A percentile compares a stretch with the other conserved stretches of the same genome.
These are phyloP conservation scores for Glaucomys volans DNA, from an alignment of 2,113 vertebrate genomes.

Conservation along the genomic window DNA sequence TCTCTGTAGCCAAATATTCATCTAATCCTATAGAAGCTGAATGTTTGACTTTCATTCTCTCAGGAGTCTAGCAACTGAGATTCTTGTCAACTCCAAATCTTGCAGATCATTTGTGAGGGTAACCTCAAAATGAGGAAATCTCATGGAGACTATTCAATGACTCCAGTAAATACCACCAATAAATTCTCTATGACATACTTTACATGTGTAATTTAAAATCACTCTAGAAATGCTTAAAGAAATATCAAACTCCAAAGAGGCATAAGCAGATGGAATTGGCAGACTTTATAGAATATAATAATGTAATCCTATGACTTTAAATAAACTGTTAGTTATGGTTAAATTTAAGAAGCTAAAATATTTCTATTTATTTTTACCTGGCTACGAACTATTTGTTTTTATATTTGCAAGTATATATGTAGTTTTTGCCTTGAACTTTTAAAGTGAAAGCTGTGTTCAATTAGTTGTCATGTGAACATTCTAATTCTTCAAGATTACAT, in stretches of 20 bases:
- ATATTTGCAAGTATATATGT: background rate
- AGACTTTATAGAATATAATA: background rate
- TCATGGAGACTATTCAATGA: background rate
- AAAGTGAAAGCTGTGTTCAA: conserved; percentile 15
- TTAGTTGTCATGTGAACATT: background rate
- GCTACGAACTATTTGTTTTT: background rate
- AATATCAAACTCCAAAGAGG: background rate
- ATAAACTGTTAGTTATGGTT: background rate
- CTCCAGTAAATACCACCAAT: background rate
- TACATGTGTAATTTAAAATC: conserved; percentile 46
- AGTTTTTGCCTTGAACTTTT: background rate
- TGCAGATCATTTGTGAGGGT: background rate
- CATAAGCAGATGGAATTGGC: background rate
- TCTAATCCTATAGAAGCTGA: background rate
- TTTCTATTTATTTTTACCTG: background rate
- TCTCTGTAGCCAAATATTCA: background rate
- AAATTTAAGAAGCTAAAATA: background rate
- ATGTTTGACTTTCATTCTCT: conserved; percentile 6
- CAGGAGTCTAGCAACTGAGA: background rate
- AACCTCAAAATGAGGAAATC: conserved; percentile 23
- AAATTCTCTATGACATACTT: conserved; percentile 35
- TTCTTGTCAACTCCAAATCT: background rate
- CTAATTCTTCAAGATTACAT: background rate
- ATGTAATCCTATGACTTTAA: background rate
- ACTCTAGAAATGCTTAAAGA: conserved; percentile 14